Base-by-base conservation (phyloP, 2,888 invertebrate species). In the Gasteruption jaculator region DNA sequence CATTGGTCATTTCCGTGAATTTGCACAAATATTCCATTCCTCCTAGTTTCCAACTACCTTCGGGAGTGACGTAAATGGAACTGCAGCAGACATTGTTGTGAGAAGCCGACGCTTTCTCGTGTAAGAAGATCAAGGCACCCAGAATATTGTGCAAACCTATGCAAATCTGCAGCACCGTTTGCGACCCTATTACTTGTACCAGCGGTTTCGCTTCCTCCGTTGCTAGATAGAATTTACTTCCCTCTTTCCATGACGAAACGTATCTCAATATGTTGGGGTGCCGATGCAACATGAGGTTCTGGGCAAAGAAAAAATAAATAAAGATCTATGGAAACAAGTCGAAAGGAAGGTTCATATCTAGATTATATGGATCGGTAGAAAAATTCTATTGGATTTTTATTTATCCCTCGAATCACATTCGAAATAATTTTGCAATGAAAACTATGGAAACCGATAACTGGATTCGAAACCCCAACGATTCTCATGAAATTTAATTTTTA, bases 41-140 rank as follows among this genome's bases (percentile, higher is more conserved):
- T 8, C 88, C 90, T 20, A 93, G 74, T 63, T 89, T 88, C 93
- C 93, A 93, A 43, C 80, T 81, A 1, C 91, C 91, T 72, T 91
- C 88, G 11, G 80, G 78, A 18, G 86, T 83, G 5, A 92, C 82
- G 73, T 88, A 93, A 46, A 93, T 77, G 4, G 91, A 83, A 49
- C 85, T 79, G 51, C 79, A 73, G 65, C 87, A 83, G 5, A 93
- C 76, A 73, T 92, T 92, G 51, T 92, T 87, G 70, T 93, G 93
- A 5, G 88, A 83, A 47, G 83, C 81, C 33, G 73, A 65, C 30
- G 86, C 90, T 77, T 85, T 87, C 53, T 89, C 85, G 60, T 91
- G 87, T 15, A 93, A 74, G 70, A 93, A 93, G 47, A 85, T 80
- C 35, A 93, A 68, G 33, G 88, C 88, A 63, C 86, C 82, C 24